Conservation (phyloP, 2,113 vertebrate genomes). For the Myxocyprinus asiaticus region DNA sequence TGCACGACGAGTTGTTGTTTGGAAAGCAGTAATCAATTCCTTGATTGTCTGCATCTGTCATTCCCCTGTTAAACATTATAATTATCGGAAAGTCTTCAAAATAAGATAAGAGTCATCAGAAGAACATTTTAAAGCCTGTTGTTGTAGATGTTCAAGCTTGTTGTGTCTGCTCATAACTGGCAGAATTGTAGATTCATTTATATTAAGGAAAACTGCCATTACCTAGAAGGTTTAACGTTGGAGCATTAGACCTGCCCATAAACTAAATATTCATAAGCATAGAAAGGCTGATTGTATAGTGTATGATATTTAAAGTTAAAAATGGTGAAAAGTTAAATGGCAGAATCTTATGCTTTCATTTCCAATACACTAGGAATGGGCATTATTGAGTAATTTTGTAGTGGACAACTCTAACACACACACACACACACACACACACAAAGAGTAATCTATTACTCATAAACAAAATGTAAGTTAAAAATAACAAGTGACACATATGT, state of each 20-base stretch:
- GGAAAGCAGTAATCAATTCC: neutral
- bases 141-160: neutral
- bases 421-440: too few relatives aligned
- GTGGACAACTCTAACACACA: too few relatives aligned
- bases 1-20: conserved; percentile 10
- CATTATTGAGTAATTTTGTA: too few relatives aligned
- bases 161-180: neutral
- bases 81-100: neutral
- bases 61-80: neutral
- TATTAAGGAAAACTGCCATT: neutral
- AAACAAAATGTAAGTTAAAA: too few relatives aligned
- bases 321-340: too few relatives aligned
- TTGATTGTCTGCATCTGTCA: neutral
- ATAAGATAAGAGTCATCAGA: neutral
- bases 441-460: too few relatives aligned
- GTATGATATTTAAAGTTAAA: too few relatives aligned
- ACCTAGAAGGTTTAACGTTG: too few relatives aligned
- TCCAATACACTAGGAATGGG: too few relatives aligned
- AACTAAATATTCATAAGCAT: conserved; percentile 1
- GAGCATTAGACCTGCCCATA: neutral
- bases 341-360: too few relatives aligned
- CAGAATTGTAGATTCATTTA: neutral
- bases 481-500: too few relatives aligned
- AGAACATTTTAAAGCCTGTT: neutral
- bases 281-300: neutral